Percentiles rank a stretch among this genome's conserved stretches.
phyloP scores from a whole-genome alignment of 2,797 vertebrate genomes.

The Margarornis squamiger region DNA sequence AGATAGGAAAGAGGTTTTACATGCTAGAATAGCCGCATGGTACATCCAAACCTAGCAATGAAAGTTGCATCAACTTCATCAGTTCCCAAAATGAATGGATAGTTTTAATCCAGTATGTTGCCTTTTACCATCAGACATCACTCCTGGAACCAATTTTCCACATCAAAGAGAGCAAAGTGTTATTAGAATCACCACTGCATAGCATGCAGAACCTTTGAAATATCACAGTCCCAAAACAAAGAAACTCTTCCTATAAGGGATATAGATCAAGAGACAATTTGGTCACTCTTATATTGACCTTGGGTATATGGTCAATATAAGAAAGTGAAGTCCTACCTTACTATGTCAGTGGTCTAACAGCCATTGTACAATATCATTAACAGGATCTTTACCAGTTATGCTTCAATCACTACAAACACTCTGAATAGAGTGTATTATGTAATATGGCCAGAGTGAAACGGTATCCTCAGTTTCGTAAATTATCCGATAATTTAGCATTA shows the following conservation, averaged over 20 bases:
- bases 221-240: not conserved
- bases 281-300: not conserved
- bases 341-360: not conserved
- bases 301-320: rapidly evolving
- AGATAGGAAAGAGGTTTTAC: not conserved
- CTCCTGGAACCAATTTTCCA: not conserved
- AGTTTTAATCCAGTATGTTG: not conserved
- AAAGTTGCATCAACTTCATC: not conserved
- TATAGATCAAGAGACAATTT: not conserved
- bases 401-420: not conserved
- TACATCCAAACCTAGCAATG: not conserved
- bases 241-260: not conserved
- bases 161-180: not conserved
- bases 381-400: not conserved
- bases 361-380: rapidly evolving
- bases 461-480: not conserved
- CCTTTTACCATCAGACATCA: not conserved
- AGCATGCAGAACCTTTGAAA: not conserved
- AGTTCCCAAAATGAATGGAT: not conserved
- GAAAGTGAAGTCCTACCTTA: not conserved
- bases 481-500: not conserved
- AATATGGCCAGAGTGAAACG: not conserved
- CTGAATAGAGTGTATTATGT: rapidly evolving
- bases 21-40: rapidly evolving
- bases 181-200: not conserved